Evolutionary conservation across 2,797 vertebrate species (phyloP), one percentile per base, ranked within the genome.

Genomic region (Nannoperca australis): DNA sequence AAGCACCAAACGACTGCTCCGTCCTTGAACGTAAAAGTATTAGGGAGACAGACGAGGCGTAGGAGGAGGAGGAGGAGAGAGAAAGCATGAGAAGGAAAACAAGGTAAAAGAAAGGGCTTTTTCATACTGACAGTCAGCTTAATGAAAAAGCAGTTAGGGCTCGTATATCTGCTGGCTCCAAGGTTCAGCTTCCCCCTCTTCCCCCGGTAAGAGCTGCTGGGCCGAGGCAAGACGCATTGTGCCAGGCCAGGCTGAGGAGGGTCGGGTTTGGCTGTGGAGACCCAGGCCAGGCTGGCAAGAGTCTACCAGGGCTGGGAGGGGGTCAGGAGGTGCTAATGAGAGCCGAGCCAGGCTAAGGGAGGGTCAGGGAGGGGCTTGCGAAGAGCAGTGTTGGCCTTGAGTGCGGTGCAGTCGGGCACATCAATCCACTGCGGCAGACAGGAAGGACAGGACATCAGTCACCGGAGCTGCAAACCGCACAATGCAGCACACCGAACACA

Each of bases 11-110:
- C 24, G 73, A 76, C 66, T 79, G 79, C 66, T 85, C 77, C 20
- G 89, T 79, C 91, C 93, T 94, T 94, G 91, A 92, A 89, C 20
- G 73, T 76, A 45, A 78, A 87, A 81, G 79, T 86, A 87, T 83
- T 83, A 81, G 53, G 22, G 78, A 86, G 89, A 70, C 63, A 70
- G 88, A 86, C 63, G 65, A 84, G 70, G 69, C 58, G 55, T 24
- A 54, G 81, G 83, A 77, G 73, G 69, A 65, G 77, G 73, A 76
- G 79, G 32, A 72, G 78, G 65, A 55, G 73, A 47, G 65, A 59
- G 72, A 51, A 61, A 68, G 72, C 53, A 69, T 10, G 70, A 77
- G 81, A 85, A 77, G 49, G 67, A 90, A 92, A 86, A 89, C 79
- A 82, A 81, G 85, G 82, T 73, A 78, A 79, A 87, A 89, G 81